Evolutionary conservation across 1,140 invertebrate species (phyloP), one percentile per base, ranked within the genome.

Genomic region (Odontomachus brunneus): DNA sequence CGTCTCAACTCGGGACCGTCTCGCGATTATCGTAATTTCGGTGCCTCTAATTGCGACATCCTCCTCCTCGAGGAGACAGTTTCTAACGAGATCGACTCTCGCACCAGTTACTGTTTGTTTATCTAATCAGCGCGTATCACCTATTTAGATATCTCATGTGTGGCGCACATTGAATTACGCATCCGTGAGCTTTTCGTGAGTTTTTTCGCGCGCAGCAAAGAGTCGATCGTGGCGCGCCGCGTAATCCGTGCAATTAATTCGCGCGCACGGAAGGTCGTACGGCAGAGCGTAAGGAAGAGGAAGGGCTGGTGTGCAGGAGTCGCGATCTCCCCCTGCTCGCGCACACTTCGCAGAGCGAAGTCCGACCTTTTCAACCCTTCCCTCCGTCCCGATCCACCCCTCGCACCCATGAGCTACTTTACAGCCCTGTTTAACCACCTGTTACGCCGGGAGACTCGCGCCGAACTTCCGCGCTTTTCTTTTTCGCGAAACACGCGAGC

Each of bases 371-470:
- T 74, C 76, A 53, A 67, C 55, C 67, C 53, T 76, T 75, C 60
- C 53, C 73, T 67, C 80, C 4, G 14, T 22, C 2, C 26, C 67
- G 19, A n/a, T 12, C 24, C 15, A 24, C 67, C 33, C 44, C 12
- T 49, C 53, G 67, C 53, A 17, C 53, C 67, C 19, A 26, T 83
- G 80, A 86, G 83, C 85, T 89, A 89, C 91, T 92, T 92, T 90
- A 91, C 90, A 91, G 88, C 87, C 29, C 74, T 91, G 90, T 92
- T 92, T 91, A 92, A 92, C 92, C 92, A 93, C 92, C 92, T 93
- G 92, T 93, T 93, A 93, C 92, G 89, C 89, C 83, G 83, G 87
- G 88, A 91, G 88, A 91, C 87, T 90, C 89, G 88, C 88, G 84
- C 84, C 88, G 86, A 91, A 90, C 89, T 90, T 91, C 82, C 73